phyloP scores from a whole-genome alignment of 2,797 vertebrate species.

The Spheniscus humboldti region DNA sequence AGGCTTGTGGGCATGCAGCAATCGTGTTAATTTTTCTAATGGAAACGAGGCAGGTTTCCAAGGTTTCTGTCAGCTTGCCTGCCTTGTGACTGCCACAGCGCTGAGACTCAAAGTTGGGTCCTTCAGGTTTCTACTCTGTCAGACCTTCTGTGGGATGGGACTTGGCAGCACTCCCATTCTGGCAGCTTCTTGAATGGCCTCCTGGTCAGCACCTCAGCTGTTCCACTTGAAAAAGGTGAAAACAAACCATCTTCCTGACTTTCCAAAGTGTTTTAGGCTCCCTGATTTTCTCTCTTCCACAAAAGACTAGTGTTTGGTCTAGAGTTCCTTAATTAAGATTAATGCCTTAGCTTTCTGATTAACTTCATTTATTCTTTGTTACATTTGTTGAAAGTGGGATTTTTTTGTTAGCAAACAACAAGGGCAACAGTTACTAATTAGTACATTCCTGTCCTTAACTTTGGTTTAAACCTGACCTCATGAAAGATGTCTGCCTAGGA shows the following conservation, averaged over 20 bases:
- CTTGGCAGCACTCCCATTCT: background rate
- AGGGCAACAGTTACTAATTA: background rate
- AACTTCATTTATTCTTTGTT: background rate
- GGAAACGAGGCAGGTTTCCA: background rate
- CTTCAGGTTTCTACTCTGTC: background rate
- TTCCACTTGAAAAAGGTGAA: background rate
- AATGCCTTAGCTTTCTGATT: background rate
- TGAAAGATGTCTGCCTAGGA: background rate
- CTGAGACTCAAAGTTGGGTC: background rate
- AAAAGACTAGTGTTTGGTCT: background rate
- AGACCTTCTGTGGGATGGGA: background rate
- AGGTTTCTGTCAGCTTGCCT: background rate
- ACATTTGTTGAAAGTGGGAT: background rate
- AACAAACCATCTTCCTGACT: background rate
- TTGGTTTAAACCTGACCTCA: background rate
- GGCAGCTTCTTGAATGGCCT: background rate
- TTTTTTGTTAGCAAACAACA: background rate
- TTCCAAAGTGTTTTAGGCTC: background rate
- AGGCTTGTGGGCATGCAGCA: background rate
- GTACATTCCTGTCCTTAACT: background rate
- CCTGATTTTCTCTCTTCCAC: background rate
- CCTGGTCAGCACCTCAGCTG: background rate
- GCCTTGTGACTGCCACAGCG: background rate
- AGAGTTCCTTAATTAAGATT: background rate
- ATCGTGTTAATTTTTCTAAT: background rate